These are phyloP conservation scores for Scaptomyza tumidula DNA, from an alignment of 2,888 invertebrate genomes.

Conservation along the genomic window DNA sequence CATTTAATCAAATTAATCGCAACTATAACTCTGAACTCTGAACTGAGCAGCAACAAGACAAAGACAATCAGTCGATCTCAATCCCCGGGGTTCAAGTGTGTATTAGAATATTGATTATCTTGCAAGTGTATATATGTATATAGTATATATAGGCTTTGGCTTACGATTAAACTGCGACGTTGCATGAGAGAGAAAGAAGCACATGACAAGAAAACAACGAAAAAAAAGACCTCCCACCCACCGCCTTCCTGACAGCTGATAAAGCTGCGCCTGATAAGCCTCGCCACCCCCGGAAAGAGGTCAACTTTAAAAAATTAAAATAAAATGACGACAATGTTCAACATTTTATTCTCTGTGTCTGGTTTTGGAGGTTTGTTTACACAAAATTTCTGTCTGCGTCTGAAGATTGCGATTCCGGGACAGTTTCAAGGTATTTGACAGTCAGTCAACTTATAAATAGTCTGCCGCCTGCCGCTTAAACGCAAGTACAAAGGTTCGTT, in stretches of 20 bases:
- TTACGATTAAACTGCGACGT: conserved; percentile 35
- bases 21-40: conserved; percentile 41
- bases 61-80: conserved; percentile 43
- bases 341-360: conserved; percentile 7
- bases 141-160: neutral
- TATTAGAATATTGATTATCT: conserved; percentile 53
- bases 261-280: conserved; percentile 54
- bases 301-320: neutral
- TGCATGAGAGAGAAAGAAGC: conserved; percentile 11
- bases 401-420: conserved; percentile 35
- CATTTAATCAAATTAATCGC: conserved; percentile 33
- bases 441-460: conserved; percentile 46
- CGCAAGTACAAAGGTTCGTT: conserved; percentile 37
- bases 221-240: neutral
- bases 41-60: conserved; percentile 23
- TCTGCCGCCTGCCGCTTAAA: neutral
- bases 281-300: conserved; percentile 1
- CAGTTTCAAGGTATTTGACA: conserved; percentile 31
- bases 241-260: conserved; percentile 31
- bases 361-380: conserved; percentile 70
- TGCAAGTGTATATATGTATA: conserved; percentile 1
- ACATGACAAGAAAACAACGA: conserved; percentile 14
- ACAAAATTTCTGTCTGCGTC: conserved; percentile 23
- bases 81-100: conserved; percentile 39
- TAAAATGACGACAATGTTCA: conserved; percentile 8